Evolutionary conservation across 2,888 invertebrate species (phyloP).

Genomic region (Anthrax anthrax): DNA sequence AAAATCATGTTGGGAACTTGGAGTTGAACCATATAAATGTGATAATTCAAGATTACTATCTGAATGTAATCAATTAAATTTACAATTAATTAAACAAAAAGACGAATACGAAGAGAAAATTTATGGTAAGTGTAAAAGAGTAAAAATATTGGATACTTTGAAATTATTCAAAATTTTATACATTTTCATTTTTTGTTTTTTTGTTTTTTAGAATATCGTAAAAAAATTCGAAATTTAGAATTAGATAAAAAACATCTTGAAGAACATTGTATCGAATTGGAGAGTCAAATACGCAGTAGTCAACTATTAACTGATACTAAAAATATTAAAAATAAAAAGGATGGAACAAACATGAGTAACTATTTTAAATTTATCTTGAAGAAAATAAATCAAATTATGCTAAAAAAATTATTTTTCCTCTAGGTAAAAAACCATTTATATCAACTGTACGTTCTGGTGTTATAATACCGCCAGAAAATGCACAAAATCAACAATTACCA

Average conservation of each 20-base stretch:
- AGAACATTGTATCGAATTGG: slow-evolving; percentile 36
- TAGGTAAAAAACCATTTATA: slow-evolving; percentile 30
- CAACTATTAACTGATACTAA: slow-evolving; percentile 24
- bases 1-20: slow-evolving; percentile 50
- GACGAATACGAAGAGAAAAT: slow-evolving; percentile 48
- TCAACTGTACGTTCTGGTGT: slow-evolving; percentile 29
- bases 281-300: slow-evolving; percentile 33
- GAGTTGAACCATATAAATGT: slow-evolving; percentile 65
- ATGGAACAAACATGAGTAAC: slow-evolving; percentile 16
- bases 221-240: slow-evolving; percentile 38
- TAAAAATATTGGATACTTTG: slow-evolving; percentile 6
- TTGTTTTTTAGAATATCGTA: slow-evolving; percentile 41
- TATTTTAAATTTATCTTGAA: not conserved
- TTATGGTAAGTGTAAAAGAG: too few relatives aligned
- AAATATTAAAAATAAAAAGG: slow-evolving; percentile 19
- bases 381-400: not conserved
- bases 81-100: slow-evolving; percentile 47
- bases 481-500: slow-evolving; percentile 1
- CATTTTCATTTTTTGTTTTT: slow-evolving; percentile 7
- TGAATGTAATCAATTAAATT: slow-evolving; percentile 60
- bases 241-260: slow-evolving; percentile 37
- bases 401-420: not conserved
- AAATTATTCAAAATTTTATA: slow-evolving; percentile 1
- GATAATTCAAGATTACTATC: slow-evolving; percentile 62
- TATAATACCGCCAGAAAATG: slow-evolving; percentile 10